phyloP scores from a whole-genome alignment of 2,797 vertebrate genomes.

The Cuniculus paca region DNA sequence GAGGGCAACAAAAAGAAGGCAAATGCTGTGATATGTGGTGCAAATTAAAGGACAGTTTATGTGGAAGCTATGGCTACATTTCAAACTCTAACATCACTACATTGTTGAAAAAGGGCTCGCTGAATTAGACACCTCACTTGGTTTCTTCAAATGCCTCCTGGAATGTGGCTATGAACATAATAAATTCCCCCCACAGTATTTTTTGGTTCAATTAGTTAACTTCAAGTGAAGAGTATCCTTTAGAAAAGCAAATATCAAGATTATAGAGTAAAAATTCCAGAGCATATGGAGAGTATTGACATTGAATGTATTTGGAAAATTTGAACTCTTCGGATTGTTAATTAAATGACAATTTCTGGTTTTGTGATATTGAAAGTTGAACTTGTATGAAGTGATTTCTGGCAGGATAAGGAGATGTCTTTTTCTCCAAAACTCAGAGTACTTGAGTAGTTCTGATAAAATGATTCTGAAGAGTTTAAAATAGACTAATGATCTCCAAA shows the following conservation, averaged over 20 bases:
- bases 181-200: neutral
- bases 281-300: conserved; percentile 35
- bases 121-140: neutral
- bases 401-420: neutral
- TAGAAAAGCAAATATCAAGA: neutral
- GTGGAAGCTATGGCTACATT: neutral
- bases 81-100: neutral
- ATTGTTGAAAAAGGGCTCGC: neutral
- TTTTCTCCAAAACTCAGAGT: conserved; percentile 13
- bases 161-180: neutral
- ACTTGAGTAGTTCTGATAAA: neutral
- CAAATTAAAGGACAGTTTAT: conserved; percentile 35
- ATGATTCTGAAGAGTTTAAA: neutral
- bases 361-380: conserved; percentile 35
- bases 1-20: conserved; percentile 24
- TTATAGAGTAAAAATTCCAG: conserved; percentile 41
- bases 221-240: conserved; percentile 33
- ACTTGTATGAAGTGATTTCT: conserved; percentile 26
- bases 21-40: conserved; percentile 40
- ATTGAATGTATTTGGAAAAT: conserved; percentile 54
- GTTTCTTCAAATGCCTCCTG: neutral
- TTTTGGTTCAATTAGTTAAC: neutral
- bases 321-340: conserved; percentile 40
- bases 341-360: conserved; percentile 4
- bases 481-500: neutral